Evolutionary conservation across 2,113 vertebrate genomes (phyloP), one percentile per base, ranked within the genome.

Genomic region (Prochilodus magdalenae): DNA sequence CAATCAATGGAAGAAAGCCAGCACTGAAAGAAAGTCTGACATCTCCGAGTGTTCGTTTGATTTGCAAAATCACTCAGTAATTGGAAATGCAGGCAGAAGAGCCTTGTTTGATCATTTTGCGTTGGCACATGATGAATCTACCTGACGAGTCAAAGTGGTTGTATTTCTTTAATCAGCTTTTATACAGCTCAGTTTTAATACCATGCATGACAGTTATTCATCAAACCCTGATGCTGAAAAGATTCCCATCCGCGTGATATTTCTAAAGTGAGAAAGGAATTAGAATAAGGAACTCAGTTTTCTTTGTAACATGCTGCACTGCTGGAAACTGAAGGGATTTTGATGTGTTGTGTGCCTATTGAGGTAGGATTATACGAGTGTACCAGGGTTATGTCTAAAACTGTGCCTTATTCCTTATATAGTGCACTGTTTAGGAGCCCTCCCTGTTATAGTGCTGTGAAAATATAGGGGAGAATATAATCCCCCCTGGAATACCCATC

Each of bases 191-290:
- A 11, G n/a, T 33, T 69, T 30, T 69, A 69, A 27, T 12, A 69
- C 36, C 0, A 2, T 27, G 18, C 36, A 20, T 60, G 24, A 16
- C 5, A 77, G 22, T 24, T 63, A 29, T 26, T 74, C 22, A 63
- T n/a, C 53, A 73, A 36, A n/a, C 70, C 3, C 65, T 69, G 22
- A 69, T 73, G 20, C 60, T 18, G 1, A 24, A 11, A 40, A 74
- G 30, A 22, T 81, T 65, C 24, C 3, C n/a, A 66, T 70, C 55
- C 29, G 14, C 24, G 47, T 81, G 71, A 49, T 60, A 66, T 81
- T 74, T 74, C 59, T 40, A 70, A n/a, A 24, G 66, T 70, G 33
- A 70, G 33, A 44, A 70, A 70, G 66, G 49, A 51, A 15, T 1
- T 44, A 44, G 1, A 44, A 44, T 44, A 51, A 51, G 16, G 47